Evolutionary conservation across 2,797 vertebrate genomes (phyloP), one percentile per base, ranked within the genome.

Genomic region (Nannoperca australis): DNA sequence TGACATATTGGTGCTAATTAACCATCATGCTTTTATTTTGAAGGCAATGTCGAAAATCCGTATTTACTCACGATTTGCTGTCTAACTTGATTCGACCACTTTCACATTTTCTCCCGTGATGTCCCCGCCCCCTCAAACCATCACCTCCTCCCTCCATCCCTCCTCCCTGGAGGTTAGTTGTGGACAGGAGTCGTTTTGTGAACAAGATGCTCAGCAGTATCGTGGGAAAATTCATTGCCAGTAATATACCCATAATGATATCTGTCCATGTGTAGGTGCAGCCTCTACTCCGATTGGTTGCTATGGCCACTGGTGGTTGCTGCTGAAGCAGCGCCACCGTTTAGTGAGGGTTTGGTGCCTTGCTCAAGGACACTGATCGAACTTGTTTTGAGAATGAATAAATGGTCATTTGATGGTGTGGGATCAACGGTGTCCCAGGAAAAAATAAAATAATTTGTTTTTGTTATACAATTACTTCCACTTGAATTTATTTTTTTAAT

Each of bases 1-100:
- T 13, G 11, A 38, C 30, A 9, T 2, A 20, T 3, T 14, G 18
- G 8, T 1, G 6, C 11, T n/a, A n/a, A 3, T 6, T 22, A 10
- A 7, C 12, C 14, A 2, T 27, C 3, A 20, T 42, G 14, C 69
- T 70, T 82, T 74, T 84, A 79, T 72, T 87, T 72, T 82, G 73
- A 73, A 77, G 30, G 44, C 1, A 17, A 17, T 1, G 3, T 50
- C 0, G 0, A 7, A 14, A 2, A 0, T 81, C 44, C 34, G 36
- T 11, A 13, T 32, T 20, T 22, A 15, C 7, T 32, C 2, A 7
- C 1, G 0, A 12, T 40, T 67, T 18, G 40, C 32, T 68, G 61
- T 63, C 0, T 42, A 60, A 14, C 72, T 84, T 87, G 51, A 73
- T 22, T 7, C 4, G 3, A n/a, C 44, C 60, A 22, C 15, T 15